Evolutionary conservation across 2,113 vertebrate genomes (phyloP).

Genomic region (Nipponia nippon): DNA sequence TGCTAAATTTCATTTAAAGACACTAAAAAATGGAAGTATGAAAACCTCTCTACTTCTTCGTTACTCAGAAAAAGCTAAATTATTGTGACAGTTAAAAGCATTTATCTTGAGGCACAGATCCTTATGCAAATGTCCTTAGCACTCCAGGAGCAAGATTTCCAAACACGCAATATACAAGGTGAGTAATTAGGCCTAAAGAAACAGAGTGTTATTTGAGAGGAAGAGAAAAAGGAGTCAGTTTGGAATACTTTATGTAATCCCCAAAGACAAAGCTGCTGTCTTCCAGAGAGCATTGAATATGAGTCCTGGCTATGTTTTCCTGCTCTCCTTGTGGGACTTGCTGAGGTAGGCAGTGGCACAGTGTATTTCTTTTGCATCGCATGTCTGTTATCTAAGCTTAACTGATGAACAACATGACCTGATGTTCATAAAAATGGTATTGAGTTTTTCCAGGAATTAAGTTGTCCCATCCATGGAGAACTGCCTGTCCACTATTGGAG

Average conservation of each 20-base stretch:
- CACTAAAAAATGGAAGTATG: background rate
- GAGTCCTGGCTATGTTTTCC: background rate
- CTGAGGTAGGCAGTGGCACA: background rate
- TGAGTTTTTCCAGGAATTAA: background rate
- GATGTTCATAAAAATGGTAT: background rate
- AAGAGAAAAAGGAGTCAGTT: background rate
- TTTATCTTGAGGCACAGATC: background rate
- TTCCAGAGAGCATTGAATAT: background rate
- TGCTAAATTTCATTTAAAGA: background rate
- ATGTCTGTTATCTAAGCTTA: background rate
- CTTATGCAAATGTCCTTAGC: background rate
- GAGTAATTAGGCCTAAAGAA: background rate
- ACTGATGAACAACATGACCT: background rate
- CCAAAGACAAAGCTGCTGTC: background rate
- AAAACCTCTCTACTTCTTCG: background rate
- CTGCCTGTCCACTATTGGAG: accelerated
- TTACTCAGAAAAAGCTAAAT: background rate
- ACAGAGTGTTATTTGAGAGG: background rate
- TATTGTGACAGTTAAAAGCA: background rate
- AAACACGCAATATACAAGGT: background rate
- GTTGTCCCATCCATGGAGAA: background rate
- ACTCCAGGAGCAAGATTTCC: background rate
- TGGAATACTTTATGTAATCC: background rate
- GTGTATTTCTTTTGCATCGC: background rate
- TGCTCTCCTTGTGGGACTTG: background rate